Evolutionary conservation across 1,140 invertebrate species (phyloP).

Genomic region (Planococcus citri): DNA sequence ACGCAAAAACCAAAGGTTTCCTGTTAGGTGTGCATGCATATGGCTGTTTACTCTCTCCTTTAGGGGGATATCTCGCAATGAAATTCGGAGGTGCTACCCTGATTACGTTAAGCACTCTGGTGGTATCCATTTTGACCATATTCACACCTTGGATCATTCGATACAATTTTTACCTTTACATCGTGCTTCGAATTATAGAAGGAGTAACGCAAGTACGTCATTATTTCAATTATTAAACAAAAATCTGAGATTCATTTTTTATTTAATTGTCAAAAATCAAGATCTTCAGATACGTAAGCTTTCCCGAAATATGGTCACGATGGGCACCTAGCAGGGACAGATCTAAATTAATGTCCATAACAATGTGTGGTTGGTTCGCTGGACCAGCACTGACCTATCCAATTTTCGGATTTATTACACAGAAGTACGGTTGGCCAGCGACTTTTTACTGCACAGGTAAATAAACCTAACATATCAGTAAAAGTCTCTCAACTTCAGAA

Average conservation of each 20-base stretch:
- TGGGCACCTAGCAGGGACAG: slow-evolving; percentile 68
- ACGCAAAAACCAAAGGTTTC: slow-evolving; percentile 47
- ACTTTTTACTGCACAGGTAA: slow-evolving; percentile 78
- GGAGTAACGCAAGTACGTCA: slow-evolving; percentile 41
- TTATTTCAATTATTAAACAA: too few species aligned
- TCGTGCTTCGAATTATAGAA: slow-evolving; percentile 38
- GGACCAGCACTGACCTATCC: slow-evolving; percentile 39
- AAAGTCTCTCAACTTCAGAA: too few species aligned
- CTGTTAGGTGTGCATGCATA: slow-evolving; percentile 55
- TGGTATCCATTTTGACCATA: slow-evolving; percentile 40
- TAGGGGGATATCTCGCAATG: slow-evolving; percentile 41
- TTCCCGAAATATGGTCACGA: slow-evolving; percentile 54
- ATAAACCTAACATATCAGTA: too few species aligned
- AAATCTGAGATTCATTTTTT: too few species aligned
- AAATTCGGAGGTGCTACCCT: slow-evolving; percentile 43
- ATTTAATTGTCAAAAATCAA: too few species aligned
- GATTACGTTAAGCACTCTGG: slow-evolving; percentile 43
- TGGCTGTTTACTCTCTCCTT: slow-evolving; percentile 45
- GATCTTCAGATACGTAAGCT: slow-evolving; percentile 30
- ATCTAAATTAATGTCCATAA: slow-evolving; percentile 65
- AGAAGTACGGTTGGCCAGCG: slow-evolving; percentile 57
- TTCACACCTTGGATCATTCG: slow-evolving; percentile 26
- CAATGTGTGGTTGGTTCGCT: slow-evolving; percentile 42
- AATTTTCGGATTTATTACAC: slow-evolving; percentile 36
- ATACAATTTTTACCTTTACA: slow-evolving; percentile 30